These are phyloP conservation scores for Hyaena hyaena DNA, from an alignment of 2,113 vertebrate species.

Conservation along the genomic window DNA sequence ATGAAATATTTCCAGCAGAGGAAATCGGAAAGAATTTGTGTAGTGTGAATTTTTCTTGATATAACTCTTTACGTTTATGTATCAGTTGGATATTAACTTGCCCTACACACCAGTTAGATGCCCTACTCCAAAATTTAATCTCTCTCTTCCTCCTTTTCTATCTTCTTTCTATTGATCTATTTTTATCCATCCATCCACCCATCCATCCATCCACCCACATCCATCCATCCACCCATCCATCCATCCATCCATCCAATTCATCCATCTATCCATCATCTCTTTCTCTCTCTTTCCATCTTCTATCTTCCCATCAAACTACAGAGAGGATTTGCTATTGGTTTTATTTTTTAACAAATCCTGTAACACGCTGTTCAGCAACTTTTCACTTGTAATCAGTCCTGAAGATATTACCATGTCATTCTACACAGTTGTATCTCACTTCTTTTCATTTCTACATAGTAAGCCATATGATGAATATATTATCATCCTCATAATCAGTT, in stretches of 20 bases:
- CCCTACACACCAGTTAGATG: background rate
- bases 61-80: background rate
- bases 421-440: rapidly evolving
- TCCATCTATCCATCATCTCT: background rate
- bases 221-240: no score
- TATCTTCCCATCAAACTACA: background rate
- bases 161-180: background rate
- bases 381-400: background rate
- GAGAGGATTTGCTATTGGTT: background rate
- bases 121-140: background rate
- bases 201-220: background rate
- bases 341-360: background rate
- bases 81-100: background rate
- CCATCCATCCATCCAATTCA: background rate
- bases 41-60: background rate
- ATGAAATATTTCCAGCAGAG: background rate
- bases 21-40: background rate
- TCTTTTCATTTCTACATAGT: background rate
- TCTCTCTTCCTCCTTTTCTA: background rate
- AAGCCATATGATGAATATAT: background rate
- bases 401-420: background rate
- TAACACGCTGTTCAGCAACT: background rate
- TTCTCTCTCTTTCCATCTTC: background rate
- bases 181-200: background rate
- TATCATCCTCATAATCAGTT: background rate